Base-by-base conservation (phyloP, 1,140 invertebrate species). In the Drosophila murphyi region DNA sequence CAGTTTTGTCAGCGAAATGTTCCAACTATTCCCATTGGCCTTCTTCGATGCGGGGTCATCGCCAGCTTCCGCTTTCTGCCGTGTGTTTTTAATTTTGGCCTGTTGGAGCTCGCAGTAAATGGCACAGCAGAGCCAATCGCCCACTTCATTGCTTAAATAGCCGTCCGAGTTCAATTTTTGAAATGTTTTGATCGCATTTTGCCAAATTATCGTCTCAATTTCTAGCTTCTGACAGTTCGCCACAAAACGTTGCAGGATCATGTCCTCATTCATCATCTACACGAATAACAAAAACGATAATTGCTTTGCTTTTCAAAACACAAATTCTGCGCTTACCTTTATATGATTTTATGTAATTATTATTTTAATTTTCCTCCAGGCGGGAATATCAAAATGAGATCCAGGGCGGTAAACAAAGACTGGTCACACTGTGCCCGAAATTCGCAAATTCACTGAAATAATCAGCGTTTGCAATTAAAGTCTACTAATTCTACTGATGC, bases 1-100 rank as follows among this genome's bases (percentile, higher is more conserved):
- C 4, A 99, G 94, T n/a, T 69, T 60, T 2, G 83, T 83, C n/a
- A 87, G 34, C 10, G 83, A 83, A 4, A 80, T 56, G 41, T 88
- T 87, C 83, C 83, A 87, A 63, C 80, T 88, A 5, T 64, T 52
- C 5, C 2, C 52, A 2, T 48, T 56, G 0, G 47, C 5, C 37
- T 56, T 59, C 8, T 64, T 75, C 1, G 51, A 54, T 39, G 39
- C 6, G 57, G 8, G n/a, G 5, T 20, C 35, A 2, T 12, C 12
- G 5, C 39, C n/a, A 1, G 5, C 3, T 29, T 57, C 41, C 6
- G 3, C 20, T 3, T 35, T 64, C 2, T 63, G 31, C 1, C 70
- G 51, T 43, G 83, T 88, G 5, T 87, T 80, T n/a, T 48, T 63
- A 8, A 89, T 64, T 37, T 83, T 87, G 0, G 55, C 57, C 4